These are phyloP conservation scores for Neoniphon sammara DNA, from an alignment of 2,797 vertebrate genomes.

Conservation along the genomic window DNA sequence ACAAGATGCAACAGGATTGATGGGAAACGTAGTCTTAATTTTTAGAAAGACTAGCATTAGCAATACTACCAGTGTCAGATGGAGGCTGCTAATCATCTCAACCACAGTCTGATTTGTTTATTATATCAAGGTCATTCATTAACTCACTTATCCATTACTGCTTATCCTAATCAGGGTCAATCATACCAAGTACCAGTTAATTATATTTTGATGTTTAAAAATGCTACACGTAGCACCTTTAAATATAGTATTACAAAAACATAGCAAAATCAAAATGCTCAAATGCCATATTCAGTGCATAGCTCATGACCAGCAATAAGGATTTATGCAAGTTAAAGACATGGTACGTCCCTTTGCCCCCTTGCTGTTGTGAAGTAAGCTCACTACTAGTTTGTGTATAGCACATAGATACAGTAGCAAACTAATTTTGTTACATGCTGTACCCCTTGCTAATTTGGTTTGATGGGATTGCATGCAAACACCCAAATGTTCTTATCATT, in stretches of 20 bases:
- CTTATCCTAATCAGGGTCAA: too few species aligned
- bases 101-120: not conserved
- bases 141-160: too few species aligned
- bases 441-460: not conserved
- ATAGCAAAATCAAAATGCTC: too few species aligned
- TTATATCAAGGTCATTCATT: too few species aligned
- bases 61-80: too few species aligned
- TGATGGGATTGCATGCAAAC: conserved; percentile 32
- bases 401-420: conserved; percentile 14
- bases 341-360: not conserved
- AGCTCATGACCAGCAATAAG: not conserved
- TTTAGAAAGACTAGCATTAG: too few species aligned
- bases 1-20: too few species aligned
- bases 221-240: not conserved
- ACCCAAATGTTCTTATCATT: not conserved
- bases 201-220: too few species aligned
- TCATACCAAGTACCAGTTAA: not conserved
- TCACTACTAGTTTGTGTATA: conserved; percentile 10
- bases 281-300: not conserved
- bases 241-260: not conserved
- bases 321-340: not conserved
- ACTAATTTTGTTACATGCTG: too few species aligned
- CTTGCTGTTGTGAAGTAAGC: not conserved
- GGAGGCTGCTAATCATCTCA: too few species aligned
- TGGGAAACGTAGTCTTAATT: too few species aligned